Base-by-base conservation (phyloP, 1,140 invertebrate species). In the Pseudobourletiella spinata region DNA sequence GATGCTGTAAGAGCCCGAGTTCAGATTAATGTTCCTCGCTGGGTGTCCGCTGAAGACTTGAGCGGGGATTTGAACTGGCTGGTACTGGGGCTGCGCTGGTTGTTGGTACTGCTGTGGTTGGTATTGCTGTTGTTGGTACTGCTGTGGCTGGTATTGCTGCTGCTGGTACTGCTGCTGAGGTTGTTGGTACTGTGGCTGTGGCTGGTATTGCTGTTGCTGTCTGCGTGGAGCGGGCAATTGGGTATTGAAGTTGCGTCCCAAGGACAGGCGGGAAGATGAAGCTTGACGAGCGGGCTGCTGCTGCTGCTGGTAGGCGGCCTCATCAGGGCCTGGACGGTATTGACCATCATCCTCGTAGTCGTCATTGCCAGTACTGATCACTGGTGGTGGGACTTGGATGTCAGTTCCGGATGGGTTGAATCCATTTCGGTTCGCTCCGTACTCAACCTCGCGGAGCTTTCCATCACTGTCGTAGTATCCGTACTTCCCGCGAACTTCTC, bases 401-500 rank as follows among this genome's bases (percentile, higher is more conserved):
- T 83, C 88, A 32, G 81, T 81, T 30, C 87, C 87, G 72, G 77
- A 79, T 6, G 86, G 86, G 70, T 87, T 83, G 72, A 89, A 91
- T 26, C 88, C 87, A 48, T 83, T 73, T 71, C 80, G 76, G 57
- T 81, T 82, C 2, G 88, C 87, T n/a, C 87, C 87, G 70, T 91
- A 91, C 59, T 88, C 85, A 82, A 79, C 85, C 1, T 89, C 84
- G 15, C 88, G 81, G 0, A 84, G 63, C 69, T 81, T 82, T 16
- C 89, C 88, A 16, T 78, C 71, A 72, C 24, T 65, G 50, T 66
- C 64, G 20, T 62, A 62, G 35, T 70, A 30, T 68, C 73, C 84
- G 71, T 88, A 86, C 73, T 89, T 87, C 48, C 89, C 89, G 39
- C 84, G 86, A 2, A 91, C 66, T 85, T 89, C 87, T 0, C 88